Percentiles rank a stretch among this genome's conserved stretches.
phyloP scores from a whole-genome alignment of 2,888 invertebrate genomes.

The Nephrotoma appendiculata region DNA sequence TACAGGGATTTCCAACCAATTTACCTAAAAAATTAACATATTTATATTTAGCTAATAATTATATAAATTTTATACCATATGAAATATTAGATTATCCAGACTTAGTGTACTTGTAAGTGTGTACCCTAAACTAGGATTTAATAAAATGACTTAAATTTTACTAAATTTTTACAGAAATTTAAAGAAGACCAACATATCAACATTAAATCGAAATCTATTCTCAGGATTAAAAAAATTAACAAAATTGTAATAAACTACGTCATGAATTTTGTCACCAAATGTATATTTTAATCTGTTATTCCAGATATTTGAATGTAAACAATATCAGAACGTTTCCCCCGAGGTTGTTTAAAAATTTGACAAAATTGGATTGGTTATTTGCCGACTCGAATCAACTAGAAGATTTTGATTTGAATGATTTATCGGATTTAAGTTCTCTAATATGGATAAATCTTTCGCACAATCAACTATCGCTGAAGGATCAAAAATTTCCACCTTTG shows the following conservation, averaged over 20 bases:
- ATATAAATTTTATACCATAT: not conserved
- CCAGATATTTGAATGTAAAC: conserved; percentile 23
- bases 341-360: conserved; percentile 32
- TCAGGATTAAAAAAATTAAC: not conserved
- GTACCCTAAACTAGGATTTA: not conserved
- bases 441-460: conserved; percentile 34
- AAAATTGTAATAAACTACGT: not conserved
- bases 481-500: conserved; percentile 33
- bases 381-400: conserved; percentile 34
- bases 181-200: conserved; percentile 28
- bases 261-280: not conserved
- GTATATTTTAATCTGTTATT: not conserved
- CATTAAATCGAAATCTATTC: conserved; percentile 1
- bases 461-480: conserved; percentile 34
- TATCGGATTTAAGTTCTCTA: conserved; percentile 28
- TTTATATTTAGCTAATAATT: not conserved
- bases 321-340: conserved; percentile 24
- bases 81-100: not conserved
- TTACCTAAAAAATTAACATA: not conserved
- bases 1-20: not conserved
- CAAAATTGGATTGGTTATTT: conserved; percentile 33
- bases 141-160: not conserved
- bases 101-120: not conserved
- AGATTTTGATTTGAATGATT: conserved; percentile 30
- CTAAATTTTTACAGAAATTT: conserved; percentile 19